Base-by-base conservation (phyloP, 2,888 invertebrate species). In the Macaria notata region DNA sequence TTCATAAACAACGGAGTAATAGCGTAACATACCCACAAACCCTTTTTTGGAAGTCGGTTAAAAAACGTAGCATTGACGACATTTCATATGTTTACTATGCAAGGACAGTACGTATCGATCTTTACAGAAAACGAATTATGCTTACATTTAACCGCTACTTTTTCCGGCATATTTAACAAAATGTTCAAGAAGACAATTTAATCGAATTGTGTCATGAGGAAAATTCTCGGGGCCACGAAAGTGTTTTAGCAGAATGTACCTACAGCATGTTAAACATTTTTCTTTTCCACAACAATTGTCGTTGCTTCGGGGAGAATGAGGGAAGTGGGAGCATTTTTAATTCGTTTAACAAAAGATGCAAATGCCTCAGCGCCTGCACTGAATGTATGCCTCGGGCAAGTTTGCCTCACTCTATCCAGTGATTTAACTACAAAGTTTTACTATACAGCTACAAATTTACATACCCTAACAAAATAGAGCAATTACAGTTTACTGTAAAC, bases 401-500 rank as follows among this genome's bases (percentile, higher is more conserved):
- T 36, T 36, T 36, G 3, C 7, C 33, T 19, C 19, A 19, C 19
- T 19, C 19, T 19, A 19, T 19, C 2, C 19, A 19, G 19, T 1
- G 19, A 19, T 19, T 19, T 19, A 19, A 19, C 19, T 19, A 19
- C 19, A 19, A 19, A 19, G 19, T 19, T 19, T 19, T 19, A 19
- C 19, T 19, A 19, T 19, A 19, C 19, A 19, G 19, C 19, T 19
- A 19, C 19, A 19, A 19, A 19, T 19, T 19, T 19, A 19, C 19
- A 19, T 19, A 19, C 1, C 19, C 19, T 19, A 19, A 9, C 29
- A 38, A 49, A 43, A 38, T 44, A 48, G 45, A 54, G 31, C 53
- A 46, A 2, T 19, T 53, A 61, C 45, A 54, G 43, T 44, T 50
- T 57, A 59, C 63, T 3, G 49, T 44, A 55, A 62, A 63, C 54